Percentiles rank a stretch among this genome's conserved stretches.
Evolutionary conservation across 2,888 invertebrate species (phyloP).

Genomic region (Aelia acuminata): DNA sequence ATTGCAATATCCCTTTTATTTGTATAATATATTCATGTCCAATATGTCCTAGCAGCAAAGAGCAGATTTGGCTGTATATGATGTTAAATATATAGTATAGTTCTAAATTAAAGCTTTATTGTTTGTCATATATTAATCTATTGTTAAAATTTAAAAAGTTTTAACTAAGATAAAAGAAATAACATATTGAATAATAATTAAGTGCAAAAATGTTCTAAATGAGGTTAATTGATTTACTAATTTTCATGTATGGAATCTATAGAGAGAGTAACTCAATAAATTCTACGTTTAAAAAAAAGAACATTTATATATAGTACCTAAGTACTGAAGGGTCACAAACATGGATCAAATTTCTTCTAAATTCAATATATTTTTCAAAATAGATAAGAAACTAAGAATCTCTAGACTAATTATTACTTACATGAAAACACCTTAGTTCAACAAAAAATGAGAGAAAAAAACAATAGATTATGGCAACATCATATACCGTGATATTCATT

Average conservation of each 20-base stretch:
- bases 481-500: neutral
- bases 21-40: neutral
- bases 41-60: neutral
- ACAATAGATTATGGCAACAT: neutral
- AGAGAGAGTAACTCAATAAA: neutral
- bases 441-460: neutral
- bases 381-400: neutral
- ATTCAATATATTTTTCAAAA: neutral
- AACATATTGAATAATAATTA: conserved; percentile 47
- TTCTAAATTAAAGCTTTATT: conserved; percentile 30
- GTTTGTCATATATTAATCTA: conserved; percentile 39
- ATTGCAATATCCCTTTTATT: neutral
- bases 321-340: neutral
- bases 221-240: conserved; percentile 10
- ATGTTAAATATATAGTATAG: neutral
- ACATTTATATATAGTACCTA: neutral
- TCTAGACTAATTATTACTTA: neutral
- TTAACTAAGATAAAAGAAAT: conserved; percentile 54
- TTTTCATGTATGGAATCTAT: neutral
- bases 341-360: conserved; percentile 1
- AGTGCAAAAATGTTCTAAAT: conserved; percentile 19
- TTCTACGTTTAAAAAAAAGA: neutral
- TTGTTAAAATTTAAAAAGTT: conserved; percentile 54
- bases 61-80: neutral
- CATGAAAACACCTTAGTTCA: conserved; percentile 10